These are phyloP conservation scores for Cotesia typhae DNA, from an alignment of 1,140 invertebrate genomes.

Conservation along the genomic window DNA sequence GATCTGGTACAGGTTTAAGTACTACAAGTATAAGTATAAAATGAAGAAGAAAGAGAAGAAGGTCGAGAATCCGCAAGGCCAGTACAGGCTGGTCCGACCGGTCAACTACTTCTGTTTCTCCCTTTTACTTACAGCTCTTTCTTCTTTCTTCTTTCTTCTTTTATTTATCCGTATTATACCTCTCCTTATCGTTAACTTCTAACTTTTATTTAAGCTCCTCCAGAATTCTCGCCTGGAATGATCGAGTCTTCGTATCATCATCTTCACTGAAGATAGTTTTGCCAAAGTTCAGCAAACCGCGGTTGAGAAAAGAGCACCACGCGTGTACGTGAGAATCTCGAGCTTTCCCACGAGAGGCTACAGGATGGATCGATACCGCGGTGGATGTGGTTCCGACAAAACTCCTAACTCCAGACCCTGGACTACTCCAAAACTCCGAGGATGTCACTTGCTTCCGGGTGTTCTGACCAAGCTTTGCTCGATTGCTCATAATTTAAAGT, in stretches of 20 bases:
- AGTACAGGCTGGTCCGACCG: slow-evolving; percentile 49
- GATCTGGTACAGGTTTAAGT: too few species aligned
- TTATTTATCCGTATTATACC: background rate
- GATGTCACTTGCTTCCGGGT: too few species aligned
- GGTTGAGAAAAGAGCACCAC: slow-evolving; percentile 16
- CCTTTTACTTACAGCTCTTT: slow-evolving; percentile 8
- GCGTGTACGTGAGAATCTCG: slow-evolving; percentile 38
- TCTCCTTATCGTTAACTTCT: background rate
- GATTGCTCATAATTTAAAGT: too few species aligned
- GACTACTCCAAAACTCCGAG: background rate
- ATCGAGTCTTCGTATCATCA: too few species aligned
- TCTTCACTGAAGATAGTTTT: too few species aligned
- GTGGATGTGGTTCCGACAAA: background rate
- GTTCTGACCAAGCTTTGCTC: too few species aligned
- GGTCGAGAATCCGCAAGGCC: slow-evolving; percentile 48
- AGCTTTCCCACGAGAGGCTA: slow-evolving; percentile 39
- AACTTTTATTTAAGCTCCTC: background rate
- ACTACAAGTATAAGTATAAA: slow-evolving; percentile 32
- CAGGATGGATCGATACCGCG: slow-evolving; percentile 7
- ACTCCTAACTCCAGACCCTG: background rate
- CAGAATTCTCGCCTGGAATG: background rate
- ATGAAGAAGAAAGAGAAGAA: slow-evolving; percentile 42
- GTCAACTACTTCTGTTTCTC: slow-evolving; percentile 43
- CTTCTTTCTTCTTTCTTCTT: too few species aligned
- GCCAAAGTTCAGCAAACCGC: background rate